These are phyloP conservation scores for Temnothorax ravouxi DNA, from an alignment of 2,888 invertebrate species.

Conservation along the genomic window DNA sequence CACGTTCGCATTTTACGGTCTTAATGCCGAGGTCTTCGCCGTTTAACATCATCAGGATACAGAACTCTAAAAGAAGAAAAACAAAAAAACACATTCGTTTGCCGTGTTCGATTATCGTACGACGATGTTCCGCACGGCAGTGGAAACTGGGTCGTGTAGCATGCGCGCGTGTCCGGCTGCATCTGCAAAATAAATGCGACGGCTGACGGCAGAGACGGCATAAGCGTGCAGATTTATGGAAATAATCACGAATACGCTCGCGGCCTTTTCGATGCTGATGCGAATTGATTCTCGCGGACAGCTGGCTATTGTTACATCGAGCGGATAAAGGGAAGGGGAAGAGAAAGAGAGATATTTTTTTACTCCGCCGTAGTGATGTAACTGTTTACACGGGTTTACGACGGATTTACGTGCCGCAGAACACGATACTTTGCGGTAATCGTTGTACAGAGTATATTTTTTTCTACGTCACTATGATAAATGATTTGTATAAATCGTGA, in stretches of 20 bases:
- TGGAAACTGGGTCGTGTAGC: constrained; percentile 56
- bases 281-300: constrained; percentile 29
- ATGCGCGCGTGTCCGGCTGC: constrained; percentile 41
- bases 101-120: constrained; percentile 24
- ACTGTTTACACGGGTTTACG: constrained; percentile 33
- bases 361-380: neutral
- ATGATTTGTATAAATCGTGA: constrained; percentile 32
- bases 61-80: neutral
- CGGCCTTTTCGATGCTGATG: constrained; percentile 33
- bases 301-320: constrained; percentile 19
- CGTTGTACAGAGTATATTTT: constrained; percentile 13
- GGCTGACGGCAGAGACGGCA: constrained; percentile 53
- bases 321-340: neutral
- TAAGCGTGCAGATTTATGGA: constrained; percentile 62
- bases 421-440: constrained; percentile 17
- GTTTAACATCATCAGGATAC: constrained; percentile 14
- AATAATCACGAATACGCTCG: constrained; percentile 53
- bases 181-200: constrained; percentile 57
- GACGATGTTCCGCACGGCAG: neutral
- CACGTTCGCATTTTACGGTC: neutral
- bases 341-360: constrained; percentile 14
- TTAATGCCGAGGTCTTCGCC: neutral
- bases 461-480: constrained; percentile 6
- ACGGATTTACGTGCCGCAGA: neutral
- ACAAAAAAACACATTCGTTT: neutral